Percentiles rank a stretch among this genome's conserved stretches.
phyloP scores from a whole-genome alignment of 2,113 vertebrate genomes.

The Xiphophorus couchianus region DNA sequence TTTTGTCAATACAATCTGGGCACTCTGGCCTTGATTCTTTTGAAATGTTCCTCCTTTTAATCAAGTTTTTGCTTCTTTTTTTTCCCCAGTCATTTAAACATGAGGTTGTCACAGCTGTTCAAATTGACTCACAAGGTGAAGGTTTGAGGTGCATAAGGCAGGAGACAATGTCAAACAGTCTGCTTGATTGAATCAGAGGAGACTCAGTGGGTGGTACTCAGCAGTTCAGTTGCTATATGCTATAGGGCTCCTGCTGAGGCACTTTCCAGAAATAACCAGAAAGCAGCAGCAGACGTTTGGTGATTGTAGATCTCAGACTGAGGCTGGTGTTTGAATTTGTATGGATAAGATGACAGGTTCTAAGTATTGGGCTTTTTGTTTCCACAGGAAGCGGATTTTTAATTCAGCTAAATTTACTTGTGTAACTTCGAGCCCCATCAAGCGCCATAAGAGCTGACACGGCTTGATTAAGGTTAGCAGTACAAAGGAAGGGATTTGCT shows the following conservation, averaged over 20 bases:
- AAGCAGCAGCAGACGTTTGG: not conserved
- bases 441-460: not conserved
- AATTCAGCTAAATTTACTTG: not conserved
- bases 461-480: not conserved
- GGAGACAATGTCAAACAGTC: not conserved
- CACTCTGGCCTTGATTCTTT: not conserved
- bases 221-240: not conserved
- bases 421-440: not conserved
- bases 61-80: not conserved
- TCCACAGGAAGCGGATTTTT: not conserved
- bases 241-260: conserved; percentile 1
- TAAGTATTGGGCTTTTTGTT: not conserved
- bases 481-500: too few relatives aligned
- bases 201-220: not conserved
- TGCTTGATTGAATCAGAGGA: not conserved
- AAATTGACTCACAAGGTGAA: not conserved
- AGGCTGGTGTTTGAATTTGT: not conserved
- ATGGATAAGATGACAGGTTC: not conserved
- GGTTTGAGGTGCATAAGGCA: not conserved
- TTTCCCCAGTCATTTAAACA: not conserved
- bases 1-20: not conserved
- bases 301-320: not conserved
- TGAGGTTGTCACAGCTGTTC: not conserved
- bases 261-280: not conserved
- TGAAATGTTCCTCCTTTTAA: not conserved